Conservation (phyloP, 1,140 invertebrate species). For the Trichogramma pretiosum region DNA sequence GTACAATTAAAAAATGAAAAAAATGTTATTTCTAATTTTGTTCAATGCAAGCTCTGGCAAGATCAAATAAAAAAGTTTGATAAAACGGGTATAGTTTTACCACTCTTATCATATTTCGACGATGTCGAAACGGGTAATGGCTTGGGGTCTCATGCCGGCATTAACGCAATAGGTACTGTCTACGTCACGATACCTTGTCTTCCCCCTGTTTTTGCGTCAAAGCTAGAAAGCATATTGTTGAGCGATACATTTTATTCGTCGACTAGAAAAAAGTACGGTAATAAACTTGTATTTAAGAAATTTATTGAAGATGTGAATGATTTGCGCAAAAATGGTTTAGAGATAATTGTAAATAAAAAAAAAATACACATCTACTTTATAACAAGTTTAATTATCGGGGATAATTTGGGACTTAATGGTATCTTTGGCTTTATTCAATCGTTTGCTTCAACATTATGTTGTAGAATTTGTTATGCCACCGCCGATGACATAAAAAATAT, state of each 20-base stretch:
- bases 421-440: too few species aligned
- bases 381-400: too few species aligned
- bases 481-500: too few species aligned
- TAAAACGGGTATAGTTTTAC: slow-evolving; percentile 3
- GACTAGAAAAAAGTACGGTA: slow-evolving; percentile 22
- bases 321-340: slow-evolving; percentile 12
- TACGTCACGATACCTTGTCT: slow-evolving; percentile 23
- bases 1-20: neutral
- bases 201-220: slow-evolving; percentile 19
- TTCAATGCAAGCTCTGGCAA: slow-evolving; percentile 2
- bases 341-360: slow-evolving; percentile 6
- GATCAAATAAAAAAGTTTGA: neutral
- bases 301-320: slow-evolving; percentile 11
- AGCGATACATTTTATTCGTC: slow-evolving; percentile 18
- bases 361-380: too few species aligned
- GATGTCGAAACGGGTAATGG: slow-evolving; percentile 16
- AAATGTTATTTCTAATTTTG: slow-evolving; percentile 1
- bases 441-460: too few species aligned
- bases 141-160: slow-evolving; percentile 7
- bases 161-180: slow-evolving; percentile 15
- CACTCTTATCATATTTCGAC: slow-evolving; percentile 11
- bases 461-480: too few species aligned
- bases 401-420: too few species aligned
- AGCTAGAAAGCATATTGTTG: slow-evolving; percentile 18
- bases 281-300: slow-evolving; percentile 35